Percentiles rank a stretch among this genome's conserved stretches.
Evolutionary conservation across 64 coral and sea anemone genomes (phyloP).

Genomic region (Montipora efflorescens): DNA sequence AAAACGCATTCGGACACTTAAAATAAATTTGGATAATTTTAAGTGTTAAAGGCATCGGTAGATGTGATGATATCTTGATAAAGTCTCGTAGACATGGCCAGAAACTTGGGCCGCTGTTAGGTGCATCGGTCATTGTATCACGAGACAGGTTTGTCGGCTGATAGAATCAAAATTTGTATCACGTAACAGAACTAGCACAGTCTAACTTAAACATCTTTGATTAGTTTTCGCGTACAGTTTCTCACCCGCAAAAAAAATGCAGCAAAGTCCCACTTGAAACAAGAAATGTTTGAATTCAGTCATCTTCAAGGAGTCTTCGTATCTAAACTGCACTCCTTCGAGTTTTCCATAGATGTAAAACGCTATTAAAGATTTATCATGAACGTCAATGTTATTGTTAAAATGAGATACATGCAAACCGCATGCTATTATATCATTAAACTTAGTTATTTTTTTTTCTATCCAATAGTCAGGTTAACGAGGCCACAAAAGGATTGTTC

Average conservation of each 20-base stretch:
- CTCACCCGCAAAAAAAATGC: neutral
- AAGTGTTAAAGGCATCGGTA: too few relatives aligned
- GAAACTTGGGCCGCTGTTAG: too few relatives aligned
- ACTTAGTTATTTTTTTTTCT: neutral
- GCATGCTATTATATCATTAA: neutral
- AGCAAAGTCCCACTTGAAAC: neutral
- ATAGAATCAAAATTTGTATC: too few relatives aligned
- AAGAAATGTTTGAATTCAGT: neutral
- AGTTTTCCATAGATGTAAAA: neutral
- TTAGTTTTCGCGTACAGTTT: neutral
- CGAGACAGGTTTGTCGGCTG: too few relatives aligned
- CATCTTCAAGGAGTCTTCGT: neutral
- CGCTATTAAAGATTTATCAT: constrained; percentile 20
- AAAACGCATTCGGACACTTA: too few relatives aligned
- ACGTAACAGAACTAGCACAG: too few relatives aligned
- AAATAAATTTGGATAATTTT: too few relatives aligned
- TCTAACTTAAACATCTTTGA: too few relatives aligned
- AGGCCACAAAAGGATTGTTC: neutral
- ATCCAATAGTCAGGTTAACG: neutral
- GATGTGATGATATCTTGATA: too few relatives aligned
- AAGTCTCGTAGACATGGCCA: too few relatives aligned
- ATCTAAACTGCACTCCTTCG: neutral
- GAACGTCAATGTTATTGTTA: neutral
- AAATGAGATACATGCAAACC: constrained; percentile 1
- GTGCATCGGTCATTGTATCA: too few relatives aligned